Conservation (phyloP, 2,888 invertebrate species). For the Gasteruption jaculator region DNA sequence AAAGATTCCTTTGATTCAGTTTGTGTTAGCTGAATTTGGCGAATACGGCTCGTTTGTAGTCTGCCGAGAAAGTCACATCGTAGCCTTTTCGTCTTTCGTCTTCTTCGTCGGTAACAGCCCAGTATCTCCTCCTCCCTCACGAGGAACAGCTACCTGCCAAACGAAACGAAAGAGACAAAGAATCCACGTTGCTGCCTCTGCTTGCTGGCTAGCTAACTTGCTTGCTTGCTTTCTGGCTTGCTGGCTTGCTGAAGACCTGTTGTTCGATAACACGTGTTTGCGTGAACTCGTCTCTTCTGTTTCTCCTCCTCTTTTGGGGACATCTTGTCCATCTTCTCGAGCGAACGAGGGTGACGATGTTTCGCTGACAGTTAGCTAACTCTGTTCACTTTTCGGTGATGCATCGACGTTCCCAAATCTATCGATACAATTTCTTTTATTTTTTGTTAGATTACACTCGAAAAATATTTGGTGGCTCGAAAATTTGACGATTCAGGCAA, state of each 20-base stretch:
- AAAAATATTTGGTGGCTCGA: no score
- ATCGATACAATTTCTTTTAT: no score
- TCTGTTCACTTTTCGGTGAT: no score
- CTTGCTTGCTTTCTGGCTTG: no score
- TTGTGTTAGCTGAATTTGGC: slow-evolving; percentile 46
- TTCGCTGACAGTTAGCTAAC: no score
- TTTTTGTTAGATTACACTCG: no score
- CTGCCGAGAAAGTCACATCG: slow-evolving; percentile 28
- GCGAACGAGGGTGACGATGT: slow-evolving; percentile 46
- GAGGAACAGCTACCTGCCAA: slow-evolving; percentile 16
- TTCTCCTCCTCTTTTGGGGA: no score
- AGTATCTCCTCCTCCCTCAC: slow-evolving; percentile 2
- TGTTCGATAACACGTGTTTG: slow-evolving; percentile 50
- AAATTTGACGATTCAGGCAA: no score
- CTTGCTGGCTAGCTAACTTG: slow-evolving; percentile 3
- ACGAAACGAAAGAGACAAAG: slow-evolving; percentile 14
- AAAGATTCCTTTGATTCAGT: slow-evolving; percentile 41
- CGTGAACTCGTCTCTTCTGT: slow-evolving; percentile 41
- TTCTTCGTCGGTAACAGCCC: slow-evolving; percentile 2
- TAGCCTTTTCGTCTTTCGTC: slow-evolving; percentile 17
- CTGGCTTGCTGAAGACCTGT: no score
- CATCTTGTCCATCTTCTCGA: no score
- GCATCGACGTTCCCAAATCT: no score
- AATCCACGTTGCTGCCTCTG: slow-evolving; percentile 9
- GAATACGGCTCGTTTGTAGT: slow-evolving; percentile 46